Evolutionary conservation across 2,113 vertebrate species (phyloP), one percentile per base, ranked within the genome.

Genomic region (Aythya baeri): DNA sequence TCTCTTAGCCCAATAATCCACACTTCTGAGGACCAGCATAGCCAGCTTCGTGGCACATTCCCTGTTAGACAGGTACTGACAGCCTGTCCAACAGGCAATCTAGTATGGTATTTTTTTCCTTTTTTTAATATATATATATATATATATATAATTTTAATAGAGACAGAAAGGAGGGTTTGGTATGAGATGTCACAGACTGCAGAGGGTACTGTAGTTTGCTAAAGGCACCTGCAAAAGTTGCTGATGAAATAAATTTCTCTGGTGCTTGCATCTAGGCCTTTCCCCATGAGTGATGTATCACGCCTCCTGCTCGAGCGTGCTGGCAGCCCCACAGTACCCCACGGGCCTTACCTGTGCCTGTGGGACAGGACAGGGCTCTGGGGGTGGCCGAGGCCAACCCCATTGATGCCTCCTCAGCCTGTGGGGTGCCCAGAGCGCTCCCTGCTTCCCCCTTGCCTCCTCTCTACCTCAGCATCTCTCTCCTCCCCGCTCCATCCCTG

Each of bases 401-500:
- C 17, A 0, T 32, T 36, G 29, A 75, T 50, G 15, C 31, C 41
- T 6, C 52, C 50, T 32, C 20, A 15, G 61, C 50, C 55, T 4
- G 3, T 0, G 0, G 12, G 5, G 26, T 5, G 49, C 38, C 46
- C 23, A 25, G 50, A 52, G 23, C 15, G 6, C 10, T 11, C 16
- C 26, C 36, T 18, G 11, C 26, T 29, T 52, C 23, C 50, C 62
- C 38, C 36, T 63, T 4, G 26, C 41, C 2, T 0, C 22, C 1
- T 1, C 0, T 13, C 1, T 1, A 57, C 21, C 4, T 27, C 58
- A 38, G 13, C 31, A 12, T 41, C 27, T 32, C 13, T 15, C 26
- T 72, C 11, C 26, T 41, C 21, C 57, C 57, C 18, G 6, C 31
- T 58, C 57, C 27, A 31, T 57, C 29, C 54, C 27, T 17, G 54